phyloP scores from a whole-genome alignment of 1,140 invertebrate genomes.

The Hylyphantes graminicola region DNA sequence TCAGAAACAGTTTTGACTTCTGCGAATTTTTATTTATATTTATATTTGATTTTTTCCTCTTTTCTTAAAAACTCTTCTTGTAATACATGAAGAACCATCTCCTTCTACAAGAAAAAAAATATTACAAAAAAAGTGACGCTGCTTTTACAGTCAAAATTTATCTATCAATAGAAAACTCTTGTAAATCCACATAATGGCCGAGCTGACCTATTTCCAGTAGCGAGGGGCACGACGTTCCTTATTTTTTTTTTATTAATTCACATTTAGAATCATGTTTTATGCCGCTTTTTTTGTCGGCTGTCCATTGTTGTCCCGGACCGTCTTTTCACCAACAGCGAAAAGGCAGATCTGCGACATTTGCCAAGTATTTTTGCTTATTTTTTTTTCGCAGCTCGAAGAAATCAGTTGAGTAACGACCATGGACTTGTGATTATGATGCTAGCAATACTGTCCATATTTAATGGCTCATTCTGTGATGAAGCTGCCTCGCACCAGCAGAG shows the following conservation, averaged over 20 bases:
- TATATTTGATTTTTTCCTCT: neutral
- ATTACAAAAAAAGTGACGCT: neutral
- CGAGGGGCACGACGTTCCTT: too few relatives aligned
- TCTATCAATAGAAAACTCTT: constrained; percentile 2
- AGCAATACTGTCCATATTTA: constrained; percentile 10
- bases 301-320: too few relatives aligned
- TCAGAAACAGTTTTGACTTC: neutral
- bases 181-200: constrained; percentile 1
- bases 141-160: neutral
- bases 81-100: too few relatives aligned
- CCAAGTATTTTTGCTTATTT: neutral
- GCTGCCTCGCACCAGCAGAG: neutral
- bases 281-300: too few relatives aligned
- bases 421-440: neutral
- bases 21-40: neutral
- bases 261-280: too few relatives aligned
- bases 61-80: too few relatives aligned
- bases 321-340: neutral
- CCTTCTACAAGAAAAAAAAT: too few relatives aligned
- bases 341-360: neutral
- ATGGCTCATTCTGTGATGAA: neutral
- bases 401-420: neutral
- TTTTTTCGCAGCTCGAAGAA: neutral
- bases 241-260: too few relatives aligned
- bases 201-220: neutral